Evolutionary conservation across 1,140 invertebrate genomes (phyloP).

Genomic region (Carcinoscorpius rotundicauda): DNA sequence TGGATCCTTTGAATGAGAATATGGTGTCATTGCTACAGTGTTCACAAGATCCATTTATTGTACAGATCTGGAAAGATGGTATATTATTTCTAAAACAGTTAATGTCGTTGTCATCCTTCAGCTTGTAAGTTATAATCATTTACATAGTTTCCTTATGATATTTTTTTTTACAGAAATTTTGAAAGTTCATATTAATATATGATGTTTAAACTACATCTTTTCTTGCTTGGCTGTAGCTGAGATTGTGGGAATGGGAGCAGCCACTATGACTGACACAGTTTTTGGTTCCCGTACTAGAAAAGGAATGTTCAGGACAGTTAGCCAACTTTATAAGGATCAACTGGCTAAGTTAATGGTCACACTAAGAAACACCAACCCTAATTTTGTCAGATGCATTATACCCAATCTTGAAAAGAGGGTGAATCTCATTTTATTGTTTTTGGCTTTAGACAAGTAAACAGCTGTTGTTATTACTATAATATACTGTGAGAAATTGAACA

Average conservation of each 20-base stretch:
- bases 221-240: slow-evolving; percentile 49
- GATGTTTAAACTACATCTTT: background rate
- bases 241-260: slow-evolving; percentile 95
- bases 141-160: too few species aligned
- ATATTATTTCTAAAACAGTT: slow-evolving; percentile 16
- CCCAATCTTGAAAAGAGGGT: slow-evolving; percentile 97
- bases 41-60: slow-evolving; percentile 92
- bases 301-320: slow-evolving; percentile 98
- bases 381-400: slow-evolving; percentile 99
- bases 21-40: slow-evolving; percentile 90
- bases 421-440: background rate
- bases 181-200: too few species aligned
- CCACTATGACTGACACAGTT: slow-evolving; percentile 84
- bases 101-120: too few species aligned
- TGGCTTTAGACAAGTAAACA: too few species aligned
- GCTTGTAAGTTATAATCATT: too few species aligned
- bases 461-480: too few species aligned
- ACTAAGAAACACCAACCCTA: slow-evolving; percentile 93
- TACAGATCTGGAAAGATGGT: slow-evolving; percentile 97
- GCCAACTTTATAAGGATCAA: slow-evolving; percentile 98
- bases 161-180: too few species aligned
- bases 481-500: too few species aligned
- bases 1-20: slow-evolving; percentile 99
- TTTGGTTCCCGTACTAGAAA: slow-evolving; percentile 86
- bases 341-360: slow-evolving; percentile 93